These are phyloP conservation scores for Ceriagrion tenellum DNA, from an alignment of 2,888 invertebrate species.

Conservation along the genomic window DNA sequence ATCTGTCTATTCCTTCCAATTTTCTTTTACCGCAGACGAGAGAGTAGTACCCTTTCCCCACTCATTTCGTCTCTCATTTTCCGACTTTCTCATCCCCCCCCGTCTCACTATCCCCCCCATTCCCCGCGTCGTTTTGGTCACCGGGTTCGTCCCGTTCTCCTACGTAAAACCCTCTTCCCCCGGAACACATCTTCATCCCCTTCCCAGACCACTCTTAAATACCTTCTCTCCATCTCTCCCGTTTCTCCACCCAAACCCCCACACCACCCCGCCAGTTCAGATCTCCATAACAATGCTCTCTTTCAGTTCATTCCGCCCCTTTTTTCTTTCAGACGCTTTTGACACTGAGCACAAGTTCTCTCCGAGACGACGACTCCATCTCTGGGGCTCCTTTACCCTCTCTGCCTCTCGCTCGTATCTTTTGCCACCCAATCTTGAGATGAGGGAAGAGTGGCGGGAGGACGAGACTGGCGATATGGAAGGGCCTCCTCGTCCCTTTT, in stretches of 20 bases:
- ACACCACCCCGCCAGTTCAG: not conserved
- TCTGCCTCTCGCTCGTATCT: not conserved
- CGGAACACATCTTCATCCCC: not conserved
- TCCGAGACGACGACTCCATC: not conserved
- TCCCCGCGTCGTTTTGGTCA: too few species aligned
- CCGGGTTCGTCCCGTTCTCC: too few species aligned
- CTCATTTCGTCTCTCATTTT: not conserved
- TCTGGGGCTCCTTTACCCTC: not conserved
- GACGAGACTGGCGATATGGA: not conserved
- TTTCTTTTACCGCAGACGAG: not conserved
- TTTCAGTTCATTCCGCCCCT: not conserved
- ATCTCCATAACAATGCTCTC: constrained; percentile 18
- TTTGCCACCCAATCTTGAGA: not conserved
- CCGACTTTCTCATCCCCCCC: not conserved
- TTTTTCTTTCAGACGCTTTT: not conserved
- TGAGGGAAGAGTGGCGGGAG: not conserved
- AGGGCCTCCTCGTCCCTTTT: not conserved
- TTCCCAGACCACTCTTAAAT: not conserved
- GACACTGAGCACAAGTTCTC: constrained; percentile 2
- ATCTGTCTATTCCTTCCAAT: constrained; percentile 28
- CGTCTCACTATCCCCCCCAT: not conserved
- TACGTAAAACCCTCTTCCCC: not conserved
- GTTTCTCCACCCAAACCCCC: not conserved
- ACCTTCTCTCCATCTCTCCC: not conserved
- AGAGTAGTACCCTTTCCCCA: not conserved